Base-by-base conservation (phyloP, 2,888 invertebrate genomes). In the Malachius bipustulatus region DNA sequence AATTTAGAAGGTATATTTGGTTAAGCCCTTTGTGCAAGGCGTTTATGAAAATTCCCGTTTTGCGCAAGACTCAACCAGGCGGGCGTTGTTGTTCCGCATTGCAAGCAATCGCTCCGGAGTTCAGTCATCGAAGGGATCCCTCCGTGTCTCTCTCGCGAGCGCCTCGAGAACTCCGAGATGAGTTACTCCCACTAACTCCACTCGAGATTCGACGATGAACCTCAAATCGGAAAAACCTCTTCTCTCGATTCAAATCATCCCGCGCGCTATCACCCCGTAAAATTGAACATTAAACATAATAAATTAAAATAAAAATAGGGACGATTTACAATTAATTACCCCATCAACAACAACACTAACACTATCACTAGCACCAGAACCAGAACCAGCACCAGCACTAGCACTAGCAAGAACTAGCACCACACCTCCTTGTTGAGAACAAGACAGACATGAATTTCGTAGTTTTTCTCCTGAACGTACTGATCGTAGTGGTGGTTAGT, bases 401-500 rank as follows among this genome's bases (percentile, higher is more conserved):
- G n/a, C n/a, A n/a, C 32, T 16, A 24, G 4, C 16, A 16, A 15
- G 12, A 4, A 16, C 3, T 11, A 16, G n/a, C 16, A 6, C 8
- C 24, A 14, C 4, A 13, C 11, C 11, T 14, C 8, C 12, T n/a
- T n/a, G n/a, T n/a, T n/a, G n/a, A n/a, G n/a, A n/a, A n/a, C n/a
- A n/a, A n/a, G n/a, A 16, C 38, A 35, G 52, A 45, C 36, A 60
- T 59, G 59, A 51, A 54, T 44, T 48, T 53, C 35, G 52, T 56
- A 37, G 53, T 55, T 37, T 51, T 60, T 24, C 47, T 58, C 30
- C 44, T 59, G 38, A 60, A 56, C 39, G 48, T 57, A 35, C 44
- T 60, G 29, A 56, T 61, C 28, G 59, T 56, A 32, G 49, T 51
- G 26, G 62, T 59, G 15, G 62, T 62, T 14, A 62, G 61, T 47